These are phyloP conservation scores for Rotaria magnacalcarata DNA, from an alignment of 2,888 invertebrate species.

Conservation along the genomic window DNA sequence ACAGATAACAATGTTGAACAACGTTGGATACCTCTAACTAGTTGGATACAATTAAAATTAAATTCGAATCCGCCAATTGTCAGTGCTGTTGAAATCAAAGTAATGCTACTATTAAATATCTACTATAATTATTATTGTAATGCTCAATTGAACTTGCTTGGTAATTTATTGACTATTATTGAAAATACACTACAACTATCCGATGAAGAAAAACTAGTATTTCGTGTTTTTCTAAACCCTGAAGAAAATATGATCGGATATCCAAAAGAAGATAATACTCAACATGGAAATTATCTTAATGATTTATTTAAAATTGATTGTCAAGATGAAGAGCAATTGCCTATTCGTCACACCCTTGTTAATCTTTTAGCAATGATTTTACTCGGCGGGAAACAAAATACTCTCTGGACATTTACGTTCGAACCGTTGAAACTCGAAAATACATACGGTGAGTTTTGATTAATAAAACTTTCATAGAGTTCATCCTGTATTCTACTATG, in stretches of 20 bases:
- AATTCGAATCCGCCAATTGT: not conserved
- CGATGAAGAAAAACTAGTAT: not conserved
- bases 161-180: not conserved
- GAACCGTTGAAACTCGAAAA: not conserved
- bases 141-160: not conserved
- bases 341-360: not conserved
- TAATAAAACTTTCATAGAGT: not conserved
- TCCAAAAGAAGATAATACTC: not conserved
- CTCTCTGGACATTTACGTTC: not conserved
- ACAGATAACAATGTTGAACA: not conserved
- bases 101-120: not conserved
- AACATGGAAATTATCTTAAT: not conserved
- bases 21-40: not conserved
- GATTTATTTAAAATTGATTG: not conserved
- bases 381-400: not conserved
- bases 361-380: not conserved
- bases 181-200: not conserved
- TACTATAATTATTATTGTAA: slow-evolving; percentile 6
- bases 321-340: not conserved
- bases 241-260: not conserved
- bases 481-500: not conserved
- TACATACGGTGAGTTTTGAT: not conserved
- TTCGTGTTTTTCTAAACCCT: not conserved
- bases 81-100: not conserved
- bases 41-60: not conserved